Conservation (phyloP, 2,113 vertebrate species). For the Loxodonta africana region DNA sequence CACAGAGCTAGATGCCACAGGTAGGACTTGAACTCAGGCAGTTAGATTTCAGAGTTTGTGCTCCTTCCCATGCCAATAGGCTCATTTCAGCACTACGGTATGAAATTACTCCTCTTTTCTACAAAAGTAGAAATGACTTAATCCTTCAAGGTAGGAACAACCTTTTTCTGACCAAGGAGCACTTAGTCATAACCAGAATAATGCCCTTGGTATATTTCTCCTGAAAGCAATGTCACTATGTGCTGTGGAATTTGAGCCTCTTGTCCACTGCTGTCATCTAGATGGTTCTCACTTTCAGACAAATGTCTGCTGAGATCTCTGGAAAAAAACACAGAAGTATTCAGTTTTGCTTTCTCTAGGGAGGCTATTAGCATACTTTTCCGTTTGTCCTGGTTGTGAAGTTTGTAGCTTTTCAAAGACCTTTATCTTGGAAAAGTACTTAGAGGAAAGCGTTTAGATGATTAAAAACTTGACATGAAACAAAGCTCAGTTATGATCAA, state of each 20-base stretch:
- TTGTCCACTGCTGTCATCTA: accelerated
- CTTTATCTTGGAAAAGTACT: background rate
- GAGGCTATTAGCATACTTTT: background rate
- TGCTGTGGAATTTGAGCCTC: background rate
- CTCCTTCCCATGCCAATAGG: background rate
- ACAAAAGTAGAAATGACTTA: too few species aligned
- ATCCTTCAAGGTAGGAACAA: too few species aligned
- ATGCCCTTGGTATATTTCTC: background rate
- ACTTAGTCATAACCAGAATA: background rate
- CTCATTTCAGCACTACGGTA: background rate
- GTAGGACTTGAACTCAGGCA: too few species aligned
- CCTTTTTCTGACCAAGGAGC: too few species aligned
- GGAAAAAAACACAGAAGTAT: background rate
- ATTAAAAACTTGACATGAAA: background rate
- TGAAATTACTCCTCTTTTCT: too few species aligned
- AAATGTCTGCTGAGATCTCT: background rate
- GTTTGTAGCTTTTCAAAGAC: background rate
- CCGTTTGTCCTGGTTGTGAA: background rate
- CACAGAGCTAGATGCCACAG: background rate
- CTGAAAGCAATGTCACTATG: background rate
- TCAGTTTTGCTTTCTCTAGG: background rate
- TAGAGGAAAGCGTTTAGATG: background rate
- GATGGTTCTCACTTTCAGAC: background rate
- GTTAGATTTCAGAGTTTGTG: too few species aligned
- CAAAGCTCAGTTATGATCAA: background rate